Evolutionary conservation across 1,140 invertebrate genomes (phyloP).

Genomic region (Penaeus indicus): DNA sequence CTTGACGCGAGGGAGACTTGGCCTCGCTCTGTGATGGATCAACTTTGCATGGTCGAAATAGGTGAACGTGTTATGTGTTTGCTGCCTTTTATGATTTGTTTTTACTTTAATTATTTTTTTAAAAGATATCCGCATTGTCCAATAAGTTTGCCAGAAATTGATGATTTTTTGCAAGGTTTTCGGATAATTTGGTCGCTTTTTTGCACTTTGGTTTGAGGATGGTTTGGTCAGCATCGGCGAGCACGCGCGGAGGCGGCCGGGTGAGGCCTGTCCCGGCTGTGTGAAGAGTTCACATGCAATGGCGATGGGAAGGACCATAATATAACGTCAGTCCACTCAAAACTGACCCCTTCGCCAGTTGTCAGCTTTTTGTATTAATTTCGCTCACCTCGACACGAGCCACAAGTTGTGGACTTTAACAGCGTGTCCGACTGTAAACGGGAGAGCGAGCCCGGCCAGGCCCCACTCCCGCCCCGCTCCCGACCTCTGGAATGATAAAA

Average conservation of each 20-base stretch:
- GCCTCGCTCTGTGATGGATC: background rate
- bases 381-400: too few relatives aligned
- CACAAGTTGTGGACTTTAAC: too few relatives aligned
- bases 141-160: background rate
- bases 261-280: background rate
- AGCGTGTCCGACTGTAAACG: too few relatives aligned
- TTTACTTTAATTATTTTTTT: background rate
- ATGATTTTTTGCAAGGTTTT: constrained; percentile 1
- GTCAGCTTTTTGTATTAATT: too few relatives aligned
- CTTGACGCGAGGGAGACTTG: background rate
- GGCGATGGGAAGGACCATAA: too few relatives aligned
- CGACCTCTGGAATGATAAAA: too few relatives aligned
- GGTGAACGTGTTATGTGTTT: constrained; percentile 32
- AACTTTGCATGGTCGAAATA: constrained; percentile 18
- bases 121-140: too few relatives aligned
- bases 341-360: too few relatives aligned
- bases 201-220: constrained; percentile 32
- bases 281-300: too few relatives aligned
- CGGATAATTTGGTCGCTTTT: constrained; percentile 37
- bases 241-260: constrained; percentile 23
- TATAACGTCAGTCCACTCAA: too few relatives aligned
- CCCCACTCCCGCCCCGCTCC: too few relatives aligned
- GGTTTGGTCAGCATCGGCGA: constrained; percentile 31
- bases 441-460: too few relatives aligned
- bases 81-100: constrained; percentile 8